Evolutionary conservation across 2,888 invertebrate species (phyloP).

Genomic region (Lacanobia wlatinum): DNA sequence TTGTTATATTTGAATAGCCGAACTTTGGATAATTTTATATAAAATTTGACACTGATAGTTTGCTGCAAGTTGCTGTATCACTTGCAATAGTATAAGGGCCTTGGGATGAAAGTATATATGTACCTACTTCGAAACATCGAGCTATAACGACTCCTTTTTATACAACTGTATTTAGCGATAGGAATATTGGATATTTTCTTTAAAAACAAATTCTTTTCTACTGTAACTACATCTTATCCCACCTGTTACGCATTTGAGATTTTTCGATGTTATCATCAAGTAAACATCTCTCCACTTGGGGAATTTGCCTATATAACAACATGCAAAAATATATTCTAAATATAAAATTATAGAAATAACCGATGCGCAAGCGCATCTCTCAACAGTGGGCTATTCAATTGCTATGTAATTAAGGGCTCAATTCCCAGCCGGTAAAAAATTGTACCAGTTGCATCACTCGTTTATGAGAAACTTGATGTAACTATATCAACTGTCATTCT

Average conservation of each 20-base stretch:
- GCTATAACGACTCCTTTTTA: background rate
- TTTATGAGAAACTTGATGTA: background rate
- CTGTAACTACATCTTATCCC: background rate
- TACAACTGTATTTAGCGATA: constrained; percentile 15
- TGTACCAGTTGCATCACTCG: too few species aligned
- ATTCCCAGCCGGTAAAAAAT: too few species aligned
- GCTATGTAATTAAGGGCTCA: too few species aligned
- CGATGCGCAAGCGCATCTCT: background rate
- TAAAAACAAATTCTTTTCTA: background rate
- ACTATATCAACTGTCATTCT: background rate
- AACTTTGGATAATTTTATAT: background rate
- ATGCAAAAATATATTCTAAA: background rate
- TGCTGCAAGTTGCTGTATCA: constrained; percentile 10
- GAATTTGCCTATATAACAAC: background rate
- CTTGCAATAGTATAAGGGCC: constrained; percentile 22
- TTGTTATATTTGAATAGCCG: background rate
- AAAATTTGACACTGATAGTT: constrained; percentile 15
- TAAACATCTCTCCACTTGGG: background rate
- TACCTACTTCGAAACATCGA: constrained; percentile 11
- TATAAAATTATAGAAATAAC: background rate
- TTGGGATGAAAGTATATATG: constrained; percentile 1
- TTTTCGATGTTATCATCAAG: background rate
- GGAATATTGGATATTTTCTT: constrained; percentile 9
- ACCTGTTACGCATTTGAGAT: background rate
- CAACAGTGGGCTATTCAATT: background rate